Conservation (phyloP, 2,797 vertebrate species). For the Nannoperca australis region DNA sequence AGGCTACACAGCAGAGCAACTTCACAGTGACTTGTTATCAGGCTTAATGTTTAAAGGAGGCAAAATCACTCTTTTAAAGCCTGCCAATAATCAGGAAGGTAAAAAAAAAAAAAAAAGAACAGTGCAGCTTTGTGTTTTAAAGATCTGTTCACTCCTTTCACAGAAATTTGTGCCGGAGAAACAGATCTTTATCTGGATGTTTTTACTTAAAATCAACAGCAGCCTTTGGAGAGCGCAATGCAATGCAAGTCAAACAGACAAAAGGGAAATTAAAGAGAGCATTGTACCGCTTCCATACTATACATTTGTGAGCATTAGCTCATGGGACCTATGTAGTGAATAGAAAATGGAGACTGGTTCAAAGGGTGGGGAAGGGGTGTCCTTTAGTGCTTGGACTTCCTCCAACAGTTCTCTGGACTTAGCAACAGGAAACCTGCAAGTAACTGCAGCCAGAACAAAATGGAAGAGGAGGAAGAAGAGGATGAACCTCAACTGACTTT, state of each 20-base stretch:
- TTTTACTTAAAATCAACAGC: constrained; percentile 43
- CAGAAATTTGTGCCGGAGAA: not conserved
- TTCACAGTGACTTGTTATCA: constrained; percentile 49
- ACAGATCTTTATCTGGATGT: constrained; percentile 47
- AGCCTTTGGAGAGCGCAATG: constrained; percentile 9
- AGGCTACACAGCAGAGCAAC: constrained; percentile 38
- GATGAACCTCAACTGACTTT: constrained; percentile 36
- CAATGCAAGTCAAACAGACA: constrained; percentile 19
- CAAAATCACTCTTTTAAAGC: constrained; percentile 41
- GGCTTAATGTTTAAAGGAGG: constrained; percentile 39
- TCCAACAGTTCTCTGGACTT: constrained; percentile 65
- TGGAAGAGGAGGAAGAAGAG: constrained; percentile 21
- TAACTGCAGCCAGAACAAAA: constrained; percentile 54
- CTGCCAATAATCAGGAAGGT: constrained; percentile 63
- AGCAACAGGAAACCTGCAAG: constrained; percentile 64
- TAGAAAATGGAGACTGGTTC: constrained; percentile 46
- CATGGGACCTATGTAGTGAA: constrained; percentile 37
- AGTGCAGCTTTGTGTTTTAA: constrained; percentile 33
- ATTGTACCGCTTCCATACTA: constrained; percentile 13
- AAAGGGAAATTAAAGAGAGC: constrained; percentile 32
- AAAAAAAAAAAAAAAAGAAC: constrained; percentile 8
- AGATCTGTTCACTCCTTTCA: constrained; percentile 44
- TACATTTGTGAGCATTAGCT: constrained; percentile 29
- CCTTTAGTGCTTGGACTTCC: constrained; percentile 63
- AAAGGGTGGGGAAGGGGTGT: constrained; percentile 58